Base-by-base conservation (phyloP, 2,113 vertebrate genomes). In the Pangasianodon gigas region DNA sequence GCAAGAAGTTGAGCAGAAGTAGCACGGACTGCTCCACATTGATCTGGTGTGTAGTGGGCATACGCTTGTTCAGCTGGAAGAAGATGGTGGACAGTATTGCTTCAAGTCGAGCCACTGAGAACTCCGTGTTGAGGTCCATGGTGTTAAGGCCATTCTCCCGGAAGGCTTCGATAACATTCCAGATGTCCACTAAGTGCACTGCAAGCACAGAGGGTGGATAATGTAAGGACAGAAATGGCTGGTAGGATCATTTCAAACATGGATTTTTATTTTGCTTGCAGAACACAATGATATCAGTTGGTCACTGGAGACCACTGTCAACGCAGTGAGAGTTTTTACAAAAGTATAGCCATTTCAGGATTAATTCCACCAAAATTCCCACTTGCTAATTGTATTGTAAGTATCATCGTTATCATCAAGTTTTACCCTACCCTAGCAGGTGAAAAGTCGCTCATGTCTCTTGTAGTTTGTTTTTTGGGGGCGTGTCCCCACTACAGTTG, bases 111-210 rank as follows among this genome's bases (percentile, higher is more conserved):
- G 98, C 96, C 95, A 98, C 97, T 0, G 96, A 97, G 92, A 99
- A 96, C 87, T 99, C 97, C 0, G 95, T 95, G 92, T 74, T 97
- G 91, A 97, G 97, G 88, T 99, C 98, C 95, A 98, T 94, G 94
- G 97, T 96, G 96, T 98, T 98, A 89, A 99, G 95, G 7, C 97
- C 97, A 0, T 98, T 99, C 94, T 99, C 98, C 88, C 98, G 92
- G 93, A 99, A 95, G 41, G 98, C 98, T 96, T 99, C 98, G 51
- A 99, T 99, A 92, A 99, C 95, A 1, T 99, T 99, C 98, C 98
- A 99, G 90, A 99, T 98, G 94, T 99, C 98, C 88, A 99, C 97
- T 95, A 99, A 93, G 94, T 99, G 98, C 93, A 99, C 98, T 99
- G 92, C 16, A 89, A 90, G 37, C 26, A 95, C 24, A 89, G 18